Percentiles rank a stretch among this genome's conserved stretches.
phyloP scores from a whole-genome alignment of 1,140 invertebrate species.

The Ladona fulva region DNA sequence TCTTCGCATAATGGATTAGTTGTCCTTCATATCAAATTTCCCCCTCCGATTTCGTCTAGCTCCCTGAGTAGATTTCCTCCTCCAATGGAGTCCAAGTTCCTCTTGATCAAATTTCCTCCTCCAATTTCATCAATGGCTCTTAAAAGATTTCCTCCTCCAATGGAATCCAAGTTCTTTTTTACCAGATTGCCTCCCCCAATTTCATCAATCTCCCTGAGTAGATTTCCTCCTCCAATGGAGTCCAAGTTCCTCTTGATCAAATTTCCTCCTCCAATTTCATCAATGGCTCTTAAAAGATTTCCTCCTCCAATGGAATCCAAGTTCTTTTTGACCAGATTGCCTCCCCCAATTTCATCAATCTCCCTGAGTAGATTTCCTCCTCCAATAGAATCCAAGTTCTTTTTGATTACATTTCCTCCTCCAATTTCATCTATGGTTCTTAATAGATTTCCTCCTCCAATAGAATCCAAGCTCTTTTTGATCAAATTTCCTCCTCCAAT shows the following conservation, averaged over 20 bases:
- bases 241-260: constrained; percentile 34
- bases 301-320: constrained; percentile 39
- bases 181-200: constrained; percentile 30
- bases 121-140: constrained; percentile 38
- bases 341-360: constrained; percentile 38
- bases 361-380: constrained; percentile 39
- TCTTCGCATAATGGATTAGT: too few species aligned
- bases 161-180: constrained; percentile 30
- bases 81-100: constrained; percentile 37
- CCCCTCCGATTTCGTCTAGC: constrained; percentile 32
- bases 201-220: constrained; percentile 29
- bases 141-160: constrained; percentile 37
- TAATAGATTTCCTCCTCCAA: constrained; percentile 29
- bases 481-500: constrained; percentile 39
- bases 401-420: constrained; percentile 24
- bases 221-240: constrained; percentile 36
- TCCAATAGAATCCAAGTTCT: constrained; percentile 34
- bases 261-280: constrained; percentile 39
- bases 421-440: constrained; percentile 39
- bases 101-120: constrained; percentile 36
- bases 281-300: constrained; percentile 37
- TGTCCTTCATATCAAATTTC: constrained; percentile 31
- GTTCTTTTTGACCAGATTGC: constrained; percentile 28
- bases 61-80: constrained; percentile 35
- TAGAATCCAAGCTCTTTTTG: constrained; percentile 26